Conservation (phyloP, 2,888 invertebrate species). For the Mimachlamys varia region DNA sequence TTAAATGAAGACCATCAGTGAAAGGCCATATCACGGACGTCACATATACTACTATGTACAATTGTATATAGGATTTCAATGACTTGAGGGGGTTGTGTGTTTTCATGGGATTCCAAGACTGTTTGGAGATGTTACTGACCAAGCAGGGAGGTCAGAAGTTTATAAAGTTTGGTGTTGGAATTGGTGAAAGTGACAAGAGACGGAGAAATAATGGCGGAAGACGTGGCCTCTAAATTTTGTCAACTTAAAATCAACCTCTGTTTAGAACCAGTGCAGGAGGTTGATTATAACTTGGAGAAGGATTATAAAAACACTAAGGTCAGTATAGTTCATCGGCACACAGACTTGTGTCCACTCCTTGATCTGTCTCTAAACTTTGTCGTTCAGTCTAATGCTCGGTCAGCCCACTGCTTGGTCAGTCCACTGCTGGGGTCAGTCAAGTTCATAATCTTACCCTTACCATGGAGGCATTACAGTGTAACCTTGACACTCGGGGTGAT, state of each 20-base stretch:
- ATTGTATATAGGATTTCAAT: background rate
- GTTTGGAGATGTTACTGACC: background rate
- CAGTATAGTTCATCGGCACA: background rate
- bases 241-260: slow-evolving; percentile 13
- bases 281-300: background rate
- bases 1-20: background rate
- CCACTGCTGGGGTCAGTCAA: too few species aligned
- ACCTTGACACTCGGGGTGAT: too few species aligned
- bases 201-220: background rate
- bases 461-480: too few species aligned
- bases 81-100: background rate
- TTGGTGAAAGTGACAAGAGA: background rate
- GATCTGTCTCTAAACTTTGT: too few species aligned
- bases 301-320: background rate
- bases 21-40: background rate
- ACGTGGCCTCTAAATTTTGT: background rate
- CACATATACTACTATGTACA: background rate
- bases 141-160: background rate
- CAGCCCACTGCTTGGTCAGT: too few species aligned
- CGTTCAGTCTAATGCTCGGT: too few species aligned
- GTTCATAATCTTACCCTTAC: too few species aligned
- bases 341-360: too few species aligned
- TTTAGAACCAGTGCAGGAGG: slow-evolving; percentile 17
- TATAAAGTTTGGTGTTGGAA: background rate
- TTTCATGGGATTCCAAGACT: background rate